phyloP scores from a whole-genome alignment of 2,113 vertebrate genomes.

The Bos indicus region DNA sequence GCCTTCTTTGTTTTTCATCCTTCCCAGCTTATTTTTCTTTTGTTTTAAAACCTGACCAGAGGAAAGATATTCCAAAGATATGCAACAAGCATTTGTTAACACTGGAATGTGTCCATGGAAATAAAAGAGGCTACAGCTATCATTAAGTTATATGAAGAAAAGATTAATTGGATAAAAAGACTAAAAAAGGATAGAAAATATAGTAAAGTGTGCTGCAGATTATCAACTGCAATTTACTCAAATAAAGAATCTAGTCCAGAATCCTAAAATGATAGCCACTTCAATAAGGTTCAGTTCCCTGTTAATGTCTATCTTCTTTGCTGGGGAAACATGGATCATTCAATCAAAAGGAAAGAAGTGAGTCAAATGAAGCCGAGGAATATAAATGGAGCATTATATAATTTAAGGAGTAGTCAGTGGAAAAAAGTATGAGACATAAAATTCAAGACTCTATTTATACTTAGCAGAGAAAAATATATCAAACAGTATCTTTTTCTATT shows the following conservation, averaged over 20 bases:
- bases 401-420: not conserved
- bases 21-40: not conserved
- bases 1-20: not conserved
- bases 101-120: not conserved
- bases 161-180: not conserved
- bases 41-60: not conserved
- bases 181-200: not conserved
- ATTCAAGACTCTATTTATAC: not conserved
- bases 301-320: not conserved
- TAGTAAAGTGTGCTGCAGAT: not conserved
- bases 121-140: not conserved
- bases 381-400: not conserved
- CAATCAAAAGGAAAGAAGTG: not conserved
- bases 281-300: not conserved
- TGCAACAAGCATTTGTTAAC: not conserved
- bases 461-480: not conserved
- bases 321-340: not conserved
- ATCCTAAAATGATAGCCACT: slow-evolving; percentile 3
- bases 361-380: not conserved
- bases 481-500: not conserved
- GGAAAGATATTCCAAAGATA: not conserved
- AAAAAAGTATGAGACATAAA: not conserved
- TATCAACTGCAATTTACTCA: not conserved
- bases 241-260: not conserved
- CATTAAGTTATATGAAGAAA: not conserved